phyloP scores from a whole-genome alignment of 2,113 vertebrate species.

The Otolemur garnettii region DNA sequence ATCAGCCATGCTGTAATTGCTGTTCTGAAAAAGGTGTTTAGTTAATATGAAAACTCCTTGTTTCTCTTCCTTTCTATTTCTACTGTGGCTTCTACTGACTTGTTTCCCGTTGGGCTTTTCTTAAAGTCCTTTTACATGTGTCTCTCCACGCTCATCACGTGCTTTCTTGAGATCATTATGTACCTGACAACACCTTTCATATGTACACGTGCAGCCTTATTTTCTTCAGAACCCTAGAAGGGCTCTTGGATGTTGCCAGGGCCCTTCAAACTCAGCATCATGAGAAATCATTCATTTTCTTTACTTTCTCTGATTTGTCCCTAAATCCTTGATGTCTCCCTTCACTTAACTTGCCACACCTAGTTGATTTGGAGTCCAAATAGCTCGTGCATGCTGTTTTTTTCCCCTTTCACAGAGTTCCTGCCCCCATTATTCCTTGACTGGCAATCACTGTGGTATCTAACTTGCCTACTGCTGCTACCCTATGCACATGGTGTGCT shows the following conservation, averaged over 20 bases:
- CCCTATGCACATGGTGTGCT: fast-evolving
- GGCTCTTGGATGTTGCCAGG: neutral
- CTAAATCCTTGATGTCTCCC: neutral
- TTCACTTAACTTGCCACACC: neutral
- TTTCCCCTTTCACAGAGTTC: neutral
- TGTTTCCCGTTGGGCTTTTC: neutral
- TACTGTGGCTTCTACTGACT: neutral
- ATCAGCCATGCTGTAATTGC: neutral
- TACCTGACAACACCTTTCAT: fast-evolving
- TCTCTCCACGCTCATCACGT: fast-evolving
- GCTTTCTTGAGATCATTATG: neutral
- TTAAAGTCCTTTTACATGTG: neutral
- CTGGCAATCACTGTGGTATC: neutral
- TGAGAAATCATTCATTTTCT: neutral
- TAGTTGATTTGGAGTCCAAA: neutral
- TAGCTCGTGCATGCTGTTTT: neutral
- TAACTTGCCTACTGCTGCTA: too few relatives aligned
- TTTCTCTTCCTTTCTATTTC: neutral
- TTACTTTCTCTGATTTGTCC: neutral
- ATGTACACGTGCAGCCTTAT: too few relatives aligned
- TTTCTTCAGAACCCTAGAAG: neutral
- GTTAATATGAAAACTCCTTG: neutral
- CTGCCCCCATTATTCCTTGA: neutral
- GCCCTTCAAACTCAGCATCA: too few relatives aligned
- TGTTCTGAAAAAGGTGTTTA: neutral